Evolutionary conservation across 2,113 vertebrate genomes (phyloP).

Genomic region (Lanius ludovicianus): DNA sequence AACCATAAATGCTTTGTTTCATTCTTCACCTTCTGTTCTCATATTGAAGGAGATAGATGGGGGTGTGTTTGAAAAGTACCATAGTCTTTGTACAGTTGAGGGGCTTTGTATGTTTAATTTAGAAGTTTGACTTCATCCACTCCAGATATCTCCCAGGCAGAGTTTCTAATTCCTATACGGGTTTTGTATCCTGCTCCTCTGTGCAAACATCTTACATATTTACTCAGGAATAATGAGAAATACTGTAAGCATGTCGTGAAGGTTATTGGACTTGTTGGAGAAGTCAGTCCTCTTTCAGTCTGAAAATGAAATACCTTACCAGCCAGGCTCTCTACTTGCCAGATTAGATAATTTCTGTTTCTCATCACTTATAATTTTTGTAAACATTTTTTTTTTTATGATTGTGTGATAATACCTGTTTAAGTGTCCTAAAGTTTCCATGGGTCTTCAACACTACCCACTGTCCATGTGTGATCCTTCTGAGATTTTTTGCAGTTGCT

Average conservation of each 20-base stretch:
- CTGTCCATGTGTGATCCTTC: background rate
- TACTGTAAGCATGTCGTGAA: background rate
- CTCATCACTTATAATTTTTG: background rate
- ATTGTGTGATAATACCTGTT: background rate
- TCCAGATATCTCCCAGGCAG: background rate
- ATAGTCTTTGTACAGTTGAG: background rate
- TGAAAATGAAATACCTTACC: background rate
- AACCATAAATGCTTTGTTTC: background rate
- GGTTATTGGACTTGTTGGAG: background rate
- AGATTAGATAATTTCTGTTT: background rate
- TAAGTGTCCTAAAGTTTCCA: background rate
- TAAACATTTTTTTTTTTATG: background rate
- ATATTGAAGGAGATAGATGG: background rate
- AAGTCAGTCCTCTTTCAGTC: background rate
- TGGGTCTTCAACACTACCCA: accelerated
- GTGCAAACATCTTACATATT: background rate
- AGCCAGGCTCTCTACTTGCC: background rate
- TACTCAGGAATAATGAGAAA: background rate
- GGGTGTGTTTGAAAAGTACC: background rate
- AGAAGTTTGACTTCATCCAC: background rate
- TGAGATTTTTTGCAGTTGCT: background rate
- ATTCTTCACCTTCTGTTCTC: background rate
- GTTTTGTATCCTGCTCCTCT: background rate
- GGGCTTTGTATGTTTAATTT: background rate
- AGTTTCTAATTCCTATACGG: background rate